Base-by-base conservation (phyloP, 1,140 invertebrate species). In the Drosophila seguyi region DNA sequence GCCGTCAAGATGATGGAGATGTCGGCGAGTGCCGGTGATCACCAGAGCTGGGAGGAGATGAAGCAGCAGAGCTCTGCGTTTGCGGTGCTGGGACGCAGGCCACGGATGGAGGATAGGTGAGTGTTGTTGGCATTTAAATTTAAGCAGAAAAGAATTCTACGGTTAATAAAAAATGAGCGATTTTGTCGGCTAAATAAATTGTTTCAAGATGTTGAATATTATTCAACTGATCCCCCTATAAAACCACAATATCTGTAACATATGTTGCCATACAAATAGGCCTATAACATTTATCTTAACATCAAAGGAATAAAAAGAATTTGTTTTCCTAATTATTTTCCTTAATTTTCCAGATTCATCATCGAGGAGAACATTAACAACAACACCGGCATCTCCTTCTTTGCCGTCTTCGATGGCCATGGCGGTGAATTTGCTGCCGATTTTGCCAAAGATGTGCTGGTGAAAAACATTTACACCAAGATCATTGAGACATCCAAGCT, bases 371-470 rank as follows among this genome's bases (percentile, higher is more conserved):
- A 97, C 84, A 95, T 96, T 34, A 95, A 96, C 81, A 94, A 95
- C 62, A 87, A 83, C 44, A 96, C 95, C 22, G 95, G 95, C 27
- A 95, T 98, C 55, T 96, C 97, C 3, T 94, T 99, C 48, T 98
- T 97, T 94, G 98, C 97, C 41, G 95, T 99, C 59, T 99, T 98
- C 93, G 98, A 99, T 94, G 98, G 98, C 1, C 98, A 99, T 93
- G 98, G 98, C 58, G 98, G 98, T 53, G 97, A 98, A 93, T 98
- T 98, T 94, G 97, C 97, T 56, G 97, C 97, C 14, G 97, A 98
- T 86, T 98, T 97, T 94, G 97, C 97, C 20, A 96, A 96, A 91
- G 96, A 97, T 79, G 95, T 97, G 72, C 93, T 97, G 14, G 95
- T 97, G 67, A 95, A 96, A 83, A 96, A 95, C 91, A 94, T 98